phyloP scores from a whole-genome alignment of 1,140 invertebrate species.

The Oryzaephilus surinamensis region DNA sequence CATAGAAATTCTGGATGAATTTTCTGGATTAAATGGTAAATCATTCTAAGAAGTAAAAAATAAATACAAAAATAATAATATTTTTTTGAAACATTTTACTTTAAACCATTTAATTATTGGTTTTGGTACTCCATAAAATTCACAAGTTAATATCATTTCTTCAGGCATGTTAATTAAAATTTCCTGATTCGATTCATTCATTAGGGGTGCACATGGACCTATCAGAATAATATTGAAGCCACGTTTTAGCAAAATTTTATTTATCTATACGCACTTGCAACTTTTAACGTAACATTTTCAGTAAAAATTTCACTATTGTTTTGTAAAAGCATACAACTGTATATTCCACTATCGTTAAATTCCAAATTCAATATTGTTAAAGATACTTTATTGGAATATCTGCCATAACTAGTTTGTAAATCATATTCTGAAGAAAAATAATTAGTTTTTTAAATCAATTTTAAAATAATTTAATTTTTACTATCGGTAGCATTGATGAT shows the following conservation, averaged over 20 bases:
- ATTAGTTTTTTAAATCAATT: no score
- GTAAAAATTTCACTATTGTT: background rate
- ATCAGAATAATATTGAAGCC: background rate
- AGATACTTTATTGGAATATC: background rate
- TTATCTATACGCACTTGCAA: background rate
- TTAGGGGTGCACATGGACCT: background rate
- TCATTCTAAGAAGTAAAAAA: background rate
- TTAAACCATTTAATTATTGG: background rate
- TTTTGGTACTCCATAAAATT: background rate
- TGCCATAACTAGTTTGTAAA: background rate
- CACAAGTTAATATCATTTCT: background rate
- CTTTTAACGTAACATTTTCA: background rate
- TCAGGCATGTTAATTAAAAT: background rate
- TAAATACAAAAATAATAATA: background rate
- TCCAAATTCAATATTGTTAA: background rate
- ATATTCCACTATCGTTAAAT: background rate
- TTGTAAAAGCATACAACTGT: background rate
- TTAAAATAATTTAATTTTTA: no score
- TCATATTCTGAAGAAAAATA: background rate
- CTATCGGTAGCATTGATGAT: no score
- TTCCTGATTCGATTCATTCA: background rate
- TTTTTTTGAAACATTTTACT: background rate
- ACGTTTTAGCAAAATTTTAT: background rate
- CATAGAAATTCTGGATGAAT: background rate
- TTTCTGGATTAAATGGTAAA: background rate